Evolutionary conservation across 2,113 vertebrate genomes (phyloP), one percentile per base, ranked within the genome.

Genomic region (Alosa alosa): DNA sequence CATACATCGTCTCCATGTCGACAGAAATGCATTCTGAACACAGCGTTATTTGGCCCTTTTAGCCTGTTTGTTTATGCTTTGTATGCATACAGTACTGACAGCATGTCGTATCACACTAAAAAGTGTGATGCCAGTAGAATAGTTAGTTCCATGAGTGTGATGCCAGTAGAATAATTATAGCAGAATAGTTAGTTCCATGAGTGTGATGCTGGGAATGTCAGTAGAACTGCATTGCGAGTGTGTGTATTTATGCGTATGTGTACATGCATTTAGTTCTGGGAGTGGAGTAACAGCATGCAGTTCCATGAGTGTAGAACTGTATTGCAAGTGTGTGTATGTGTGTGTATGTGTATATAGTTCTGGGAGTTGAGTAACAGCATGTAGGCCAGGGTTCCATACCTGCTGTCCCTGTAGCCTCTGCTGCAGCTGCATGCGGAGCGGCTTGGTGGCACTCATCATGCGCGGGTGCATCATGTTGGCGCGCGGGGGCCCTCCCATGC

Each of bases 401-500:
- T 99, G 98, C 89, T 97, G 98, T 83, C 97, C 97, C 91, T 99
- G 98, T 17, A 99, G 95, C 90, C 98, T 95, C 93, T 99, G 98
- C 93, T 99, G 97, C 45, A 99, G 96, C 89, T 99, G 98, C 92
- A 98, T 95, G 85, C 97, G 91, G 22, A 99, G 95, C 22, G 98
- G 98, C 89, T 99, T 99, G 68, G 96, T 96, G 57, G 96, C 95
- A 4, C 86, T 97, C 82, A 96, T 92, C 95, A 96, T 97, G 50
- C 97, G 96, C 41, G 97, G 96, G 41, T 97, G 96, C 93, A 97
- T 94, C 88, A 97, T 89, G 45, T 83, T 96, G 68, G 95, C 94
- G 0, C 97, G 95, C 0, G 97, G 96, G 89, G 97, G 97, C n/a
- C 92, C 68, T 0, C 11, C 92, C 94, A 98, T 94, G 83, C 92